Evolutionary conservation across 2,797 vertebrate species (phyloP).

Genomic region (Pseudopleuronectes americanus): DNA sequence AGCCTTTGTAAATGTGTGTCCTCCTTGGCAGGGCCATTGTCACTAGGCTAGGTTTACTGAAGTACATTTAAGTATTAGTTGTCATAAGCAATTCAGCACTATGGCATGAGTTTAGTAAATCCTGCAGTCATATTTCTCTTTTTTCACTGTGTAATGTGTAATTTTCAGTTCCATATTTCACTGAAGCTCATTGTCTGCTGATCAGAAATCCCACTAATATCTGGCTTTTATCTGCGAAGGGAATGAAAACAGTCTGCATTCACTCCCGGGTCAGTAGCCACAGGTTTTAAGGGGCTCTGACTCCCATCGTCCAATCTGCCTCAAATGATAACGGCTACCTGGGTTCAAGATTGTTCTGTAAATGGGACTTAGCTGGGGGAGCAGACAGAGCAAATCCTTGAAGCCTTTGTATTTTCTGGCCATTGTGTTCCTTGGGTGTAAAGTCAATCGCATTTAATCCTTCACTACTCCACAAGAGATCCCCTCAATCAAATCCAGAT

Average conservation of each 20-base stretch:
- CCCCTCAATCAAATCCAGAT: constrained; percentile 64
- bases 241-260: no score
- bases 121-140: not conserved
- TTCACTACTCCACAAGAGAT: constrained; percentile 53
- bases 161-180: not conserved
- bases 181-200: not conserved
- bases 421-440: constrained; percentile 66
- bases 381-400: constrained; percentile 44
- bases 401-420: constrained; percentile 49
- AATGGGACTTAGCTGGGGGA: constrained; percentile 1
- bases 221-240: no score
- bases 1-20: constrained; percentile 2
- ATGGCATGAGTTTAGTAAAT: not conserved
- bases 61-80: constrained; percentile 13
- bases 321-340: constrained; percentile 20
- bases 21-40: not conserved
- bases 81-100: constrained; percentile 12
- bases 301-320: not conserved
- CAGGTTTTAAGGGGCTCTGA: no score
- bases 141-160: constrained; percentile 5
- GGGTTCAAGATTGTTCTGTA: constrained; percentile 20
- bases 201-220: no score
- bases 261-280: no score
- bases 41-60: constrained; percentile 3
- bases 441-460: constrained; percentile 77